These are phyloP conservation scores for Bujurquina vittata DNA, from an alignment of 2,113 vertebrate species.

Conservation along the genomic window DNA sequence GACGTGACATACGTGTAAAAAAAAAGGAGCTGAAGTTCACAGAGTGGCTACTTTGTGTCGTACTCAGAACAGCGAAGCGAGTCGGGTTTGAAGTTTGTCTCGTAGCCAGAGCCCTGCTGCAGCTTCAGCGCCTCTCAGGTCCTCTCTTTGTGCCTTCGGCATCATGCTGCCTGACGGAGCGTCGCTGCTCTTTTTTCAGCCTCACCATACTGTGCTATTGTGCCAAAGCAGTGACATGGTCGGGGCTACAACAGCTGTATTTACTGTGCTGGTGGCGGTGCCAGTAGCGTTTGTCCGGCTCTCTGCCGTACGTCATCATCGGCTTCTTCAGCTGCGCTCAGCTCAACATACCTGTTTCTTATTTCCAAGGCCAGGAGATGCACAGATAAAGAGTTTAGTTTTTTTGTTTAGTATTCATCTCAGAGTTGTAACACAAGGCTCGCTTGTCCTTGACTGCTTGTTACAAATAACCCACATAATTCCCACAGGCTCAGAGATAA, in stretches of 20 bases:
- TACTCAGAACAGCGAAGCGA: neutral
- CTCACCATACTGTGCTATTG: constrained; percentile 38
- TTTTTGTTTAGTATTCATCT: constrained; percentile 70
- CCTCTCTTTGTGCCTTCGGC: constrained; percentile 15
- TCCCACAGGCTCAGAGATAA: constrained; percentile 77
- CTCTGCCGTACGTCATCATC: constrained; percentile 10
- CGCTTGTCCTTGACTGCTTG: constrained; percentile 76
- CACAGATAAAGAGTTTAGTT: constrained; percentile 66
- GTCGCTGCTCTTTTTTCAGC: constrained; percentile 24
- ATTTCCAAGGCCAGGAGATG: constrained; percentile 71
- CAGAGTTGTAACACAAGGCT: constrained; percentile 75
- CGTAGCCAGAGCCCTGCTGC: neutral
- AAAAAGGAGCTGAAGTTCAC: too few species aligned
- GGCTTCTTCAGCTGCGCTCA: constrained; percentile 10
- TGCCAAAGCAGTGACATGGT: constrained; percentile 58
- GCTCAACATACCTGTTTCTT: constrained; percentile 56
- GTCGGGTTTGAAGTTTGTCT: neutral
- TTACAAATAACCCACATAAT: constrained; percentile 78
- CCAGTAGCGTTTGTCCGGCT: constrained; percentile 62
- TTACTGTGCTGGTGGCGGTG: constrained; percentile 55
- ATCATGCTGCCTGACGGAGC: constrained; percentile 18
- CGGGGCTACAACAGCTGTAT: constrained; percentile 61
- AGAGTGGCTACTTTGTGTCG: neutral
- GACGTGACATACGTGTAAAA: neutral
- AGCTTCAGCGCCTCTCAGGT: neutral